phyloP scores from a whole-genome alignment of 2,888 invertebrate genomes.

The Dugesia japonica region DNA sequence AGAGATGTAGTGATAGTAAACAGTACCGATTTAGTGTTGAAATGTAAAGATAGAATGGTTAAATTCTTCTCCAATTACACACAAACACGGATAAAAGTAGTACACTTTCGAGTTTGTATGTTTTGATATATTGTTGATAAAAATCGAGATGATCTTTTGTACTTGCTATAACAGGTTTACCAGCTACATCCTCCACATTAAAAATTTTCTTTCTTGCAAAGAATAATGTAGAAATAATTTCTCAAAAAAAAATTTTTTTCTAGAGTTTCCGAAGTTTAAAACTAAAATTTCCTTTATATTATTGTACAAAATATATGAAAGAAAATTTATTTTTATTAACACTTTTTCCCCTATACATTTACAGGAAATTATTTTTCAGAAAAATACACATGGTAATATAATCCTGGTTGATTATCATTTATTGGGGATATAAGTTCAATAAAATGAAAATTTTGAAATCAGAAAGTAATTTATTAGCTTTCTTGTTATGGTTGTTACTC shows the following conservation, averaged over 20 bases:
- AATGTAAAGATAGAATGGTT: constrained; percentile 5
- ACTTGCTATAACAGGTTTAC: constrained; percentile 16
- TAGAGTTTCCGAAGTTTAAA: background rate
- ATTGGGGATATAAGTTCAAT: too few species aligned
- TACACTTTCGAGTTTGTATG: background rate
- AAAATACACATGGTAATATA: too few species aligned
- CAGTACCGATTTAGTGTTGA: constrained; percentile 20
- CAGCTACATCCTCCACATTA: constrained; percentile 15
- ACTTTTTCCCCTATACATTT: background rate
- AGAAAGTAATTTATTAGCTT: too few species aligned
- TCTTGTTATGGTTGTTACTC: too few species aligned
- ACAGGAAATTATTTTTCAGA: too few species aligned
- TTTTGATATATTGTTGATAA: constrained; percentile 16
- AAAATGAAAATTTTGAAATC: too few species aligned
- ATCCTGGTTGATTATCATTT: too few species aligned
- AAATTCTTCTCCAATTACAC: constrained; percentile 13
- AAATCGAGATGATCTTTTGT: constrained; percentile 20
- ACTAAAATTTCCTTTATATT: background rate
- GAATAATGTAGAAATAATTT: constrained; percentile 11
- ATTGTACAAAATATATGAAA: constrained; percentile 3
- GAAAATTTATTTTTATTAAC: constrained; percentile 3
- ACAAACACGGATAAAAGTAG: constrained; percentile 9
- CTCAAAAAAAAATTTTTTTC: background rate
- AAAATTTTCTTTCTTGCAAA: constrained; percentile 11
- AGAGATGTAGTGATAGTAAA: constrained; percentile 12